Percentiles rank a stretch among this genome's conserved stretches.
These are phyloP conservation scores for Aythya baeri DNA, from an alignment of 2,113 vertebrate genomes.

Conservation along the genomic window DNA sequence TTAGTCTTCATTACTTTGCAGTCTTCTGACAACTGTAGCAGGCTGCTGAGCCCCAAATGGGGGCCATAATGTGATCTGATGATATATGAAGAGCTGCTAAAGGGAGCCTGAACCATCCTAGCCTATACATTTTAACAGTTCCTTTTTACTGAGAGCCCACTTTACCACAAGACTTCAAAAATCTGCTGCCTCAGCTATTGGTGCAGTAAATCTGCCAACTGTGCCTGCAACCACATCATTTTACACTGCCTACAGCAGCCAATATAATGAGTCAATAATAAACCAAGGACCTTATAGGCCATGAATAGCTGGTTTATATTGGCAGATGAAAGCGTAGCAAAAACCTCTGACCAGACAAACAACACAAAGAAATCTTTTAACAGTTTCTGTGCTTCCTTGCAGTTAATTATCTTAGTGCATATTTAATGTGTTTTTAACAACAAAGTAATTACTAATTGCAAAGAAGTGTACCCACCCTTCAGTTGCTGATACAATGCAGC, in stretches of 20 bases:
- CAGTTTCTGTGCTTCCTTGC: slow-evolving; percentile 37
- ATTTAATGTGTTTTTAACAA: slow-evolving; percentile 63
- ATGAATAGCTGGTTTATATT: slow-evolving; percentile 79
- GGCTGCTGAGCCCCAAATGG: slow-evolving; percentile 92
- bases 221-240: slow-evolving; percentile 82
- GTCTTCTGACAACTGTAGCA: slow-evolving; percentile 91
- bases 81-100: slow-evolving; percentile 93
- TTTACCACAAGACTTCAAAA: slow-evolving; percentile 87
- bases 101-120: slow-evolving; percentile 87
- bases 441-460: slow-evolving; percentile 64
- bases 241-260: slow-evolving; percentile 83
- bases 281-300: slow-evolving; percentile 78
- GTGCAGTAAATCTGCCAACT: slow-evolving; percentile 86
- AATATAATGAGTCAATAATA: slow-evolving; percentile 87
- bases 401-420: slow-evolving; percentile 59
- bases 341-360: slow-evolving; percentile 75
- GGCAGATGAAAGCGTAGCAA: slow-evolving; percentile 70
- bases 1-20: slow-evolving; percentile 96
- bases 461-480: slow-evolving; percentile 77
- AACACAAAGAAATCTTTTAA: slow-evolving; percentile 65
- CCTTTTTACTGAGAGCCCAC: slow-evolving; percentile 84
- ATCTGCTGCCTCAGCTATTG: slow-evolving; percentile 86
- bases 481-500: slow-evolving; percentile 83
- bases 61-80: slow-evolving; percentile 92
- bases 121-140: slow-evolving; percentile 87